Base-by-base conservation (phyloP, 2,888 invertebrate genomes). In the Plebejus anna region DNA sequence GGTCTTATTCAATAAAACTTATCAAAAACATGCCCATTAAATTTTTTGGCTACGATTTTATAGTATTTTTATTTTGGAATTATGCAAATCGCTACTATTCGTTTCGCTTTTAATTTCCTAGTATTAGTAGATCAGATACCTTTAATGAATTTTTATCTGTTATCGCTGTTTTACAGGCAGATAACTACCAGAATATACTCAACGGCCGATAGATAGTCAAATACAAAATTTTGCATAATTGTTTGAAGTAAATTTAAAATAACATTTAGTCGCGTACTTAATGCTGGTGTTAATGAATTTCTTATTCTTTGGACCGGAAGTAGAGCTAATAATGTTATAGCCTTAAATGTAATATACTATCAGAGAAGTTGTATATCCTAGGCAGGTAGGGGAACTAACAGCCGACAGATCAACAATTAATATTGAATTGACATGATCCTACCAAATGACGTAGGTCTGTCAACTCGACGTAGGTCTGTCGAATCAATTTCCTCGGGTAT, bases 11-110 rank as follows among this genome's bases (percentile, higher is more conserved):
- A 42, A 72, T 72, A 72, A 42, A 47, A 47, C 71, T 42, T 72
- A 72, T 72, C 72, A 72, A 72, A 28, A 72, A 72, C 72, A 72
- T 42, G 72, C 22, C 9, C 7, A 72, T 72, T 11, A 72, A 72
- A 72, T 42, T 22, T 71, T 72, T 72, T 66, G 32, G 47, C 13
- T 13, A 47, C 72, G 42, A 51, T 28, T 72, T 72, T 47, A 72
- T 72, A 47, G 47, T 42, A 22, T 72, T 72, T 72, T 72, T 72
- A 72, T 72, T 72, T 72, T 72, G 11, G 42, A 42, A 72, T 72
- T 72, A 72, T 72, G 72, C 72, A 72, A 72, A 72, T 72, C 11
- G 42, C 42, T 22, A 47, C 42, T 66, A 66, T 32, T 36, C 72
- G 42, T 42, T 42, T 47, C 22, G 72, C 72, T 47, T 47, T 28